Conservation (phyloP, 2,797 vertebrate species). For the Phoxinus dragarum region DNA sequence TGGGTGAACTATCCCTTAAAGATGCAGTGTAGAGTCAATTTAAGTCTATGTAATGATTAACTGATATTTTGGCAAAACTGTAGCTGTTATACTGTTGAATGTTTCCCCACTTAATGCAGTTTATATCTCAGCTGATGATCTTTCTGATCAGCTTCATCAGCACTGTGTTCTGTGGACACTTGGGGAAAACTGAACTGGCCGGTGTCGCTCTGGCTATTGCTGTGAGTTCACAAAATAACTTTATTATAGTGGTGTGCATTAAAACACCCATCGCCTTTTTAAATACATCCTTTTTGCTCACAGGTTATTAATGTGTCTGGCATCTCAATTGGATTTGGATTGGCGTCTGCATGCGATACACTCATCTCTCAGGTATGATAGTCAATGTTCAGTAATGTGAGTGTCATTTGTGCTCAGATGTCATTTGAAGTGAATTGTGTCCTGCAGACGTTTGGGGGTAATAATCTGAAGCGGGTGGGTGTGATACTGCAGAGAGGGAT, state of each 20-base stretch:
- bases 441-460: slow-evolving; percentile 86
- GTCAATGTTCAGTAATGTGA: background rate
- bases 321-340: slow-evolving; percentile 82
- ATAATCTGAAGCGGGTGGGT: slow-evolving; percentile 89
- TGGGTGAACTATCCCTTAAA: background rate
- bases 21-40: background rate
- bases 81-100: background rate
- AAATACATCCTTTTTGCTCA: slow-evolving; percentile 5
- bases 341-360: slow-evolving; percentile 88
- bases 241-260: background rate
- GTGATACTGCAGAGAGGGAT: slow-evolving; percentile 86
- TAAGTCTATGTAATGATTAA: background rate
- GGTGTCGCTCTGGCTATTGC: slow-evolving; percentile 82
- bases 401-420: background rate
- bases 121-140: slow-evolving; percentile 83
- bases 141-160: slow-evolving; percentile 85
- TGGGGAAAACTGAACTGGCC: slow-evolving; percentile 86
- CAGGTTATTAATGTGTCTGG: slow-evolving; percentile 89
- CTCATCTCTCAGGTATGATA: slow-evolving; percentile 87
- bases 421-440: slow-evolving; percentile 3
- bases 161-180: slow-evolving; percentile 88
- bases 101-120: slow-evolving; percentile 67
- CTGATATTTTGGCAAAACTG: background rate
- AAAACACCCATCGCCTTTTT: background rate
- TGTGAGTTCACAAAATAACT: slow-evolving; percentile 67